Conservation (phyloP, 2,113 vertebrate genomes). For the Amia ocellicauda region DNA sequence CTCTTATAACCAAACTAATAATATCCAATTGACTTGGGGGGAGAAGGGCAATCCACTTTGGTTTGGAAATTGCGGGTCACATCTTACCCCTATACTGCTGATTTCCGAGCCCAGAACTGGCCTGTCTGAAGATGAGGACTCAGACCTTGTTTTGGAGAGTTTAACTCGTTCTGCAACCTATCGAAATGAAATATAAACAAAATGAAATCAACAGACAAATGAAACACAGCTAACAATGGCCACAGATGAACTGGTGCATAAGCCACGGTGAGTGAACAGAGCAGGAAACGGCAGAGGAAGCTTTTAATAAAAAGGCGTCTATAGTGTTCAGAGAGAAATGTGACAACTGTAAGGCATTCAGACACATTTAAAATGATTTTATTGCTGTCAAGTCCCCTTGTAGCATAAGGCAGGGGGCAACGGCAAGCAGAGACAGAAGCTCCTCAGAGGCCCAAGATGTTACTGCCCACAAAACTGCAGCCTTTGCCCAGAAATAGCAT, state of each 20-base stretch:
- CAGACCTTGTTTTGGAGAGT: conserved; percentile 82
- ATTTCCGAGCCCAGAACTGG: conserved; percentile 83
- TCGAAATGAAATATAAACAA: conserved; percentile 31
- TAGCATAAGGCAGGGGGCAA: conserved; percentile 20
- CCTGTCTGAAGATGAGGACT: conserved; percentile 78
- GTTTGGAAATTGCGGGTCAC: not conserved
- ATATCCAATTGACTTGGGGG: not conserved
- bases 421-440: not conserved
- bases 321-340: too few species aligned
- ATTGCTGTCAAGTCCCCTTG: conserved; percentile 14
- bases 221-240: too few species aligned
- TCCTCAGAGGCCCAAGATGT: not conserved
- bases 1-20: not conserved
- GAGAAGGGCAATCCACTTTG: not conserved
- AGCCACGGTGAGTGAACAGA: too few species aligned
- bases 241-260: too few species aligned
- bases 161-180: conserved; percentile 86
- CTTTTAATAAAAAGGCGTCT: too few species aligned
- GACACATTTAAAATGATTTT: not conserved
- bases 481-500: not conserved
- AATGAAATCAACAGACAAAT: too few species aligned
- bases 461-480: not conserved
- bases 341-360: too few species aligned
- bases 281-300: too few species aligned
- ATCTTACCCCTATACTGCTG: conserved; percentile 82